Base-by-base conservation (phyloP, 1,140 invertebrate species). In the Habropoda laboriosa region DNA sequence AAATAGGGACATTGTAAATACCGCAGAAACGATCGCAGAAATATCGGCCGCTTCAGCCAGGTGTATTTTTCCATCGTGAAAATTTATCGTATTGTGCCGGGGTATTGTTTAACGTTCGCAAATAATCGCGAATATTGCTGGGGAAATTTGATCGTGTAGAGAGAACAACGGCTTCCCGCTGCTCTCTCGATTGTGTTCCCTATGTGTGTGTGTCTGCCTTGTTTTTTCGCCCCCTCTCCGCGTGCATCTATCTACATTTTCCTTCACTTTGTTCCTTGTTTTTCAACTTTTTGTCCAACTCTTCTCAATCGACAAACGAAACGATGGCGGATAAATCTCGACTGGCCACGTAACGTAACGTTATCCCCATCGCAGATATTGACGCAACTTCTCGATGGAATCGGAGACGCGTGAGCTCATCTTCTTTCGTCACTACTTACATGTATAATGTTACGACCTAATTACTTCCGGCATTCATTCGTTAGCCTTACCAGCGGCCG, bases 341-440 rank as follows among this genome's bases (percentile, higher is more conserved):
- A 18, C 42, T 2, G 12, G n/a, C n/a, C n/a, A n/a, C n/a, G n/a
- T n/a, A 7, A 1, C 7, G 40, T 47, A 72, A 58, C 10, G 18
- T 71, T 42, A 55, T 24, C n/a, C 32, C 5, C 10, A 16, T 32
- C 35, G 21, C n/a, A n/a, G n/a, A 55, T 57, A 61, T 81, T 71
- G 64, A 77, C 40, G 64, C 35, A 57, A 61, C 64, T 27, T 70
- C 74, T 70, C 47, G 72, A 70, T 63, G 73, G 45, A 76, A 80
- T 80, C 55, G 63, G 79, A 67, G 63, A 60, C 57, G 74, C 66
- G 40, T 81, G 79, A 81, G 64, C 73, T 81, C 79, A 81, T 77
- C 78, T 49, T 60, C 74, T 77, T 70, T 70, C 79, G 58, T 81
- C 53, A 21, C 74, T 45, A 38, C 79, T 77, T n/a, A 32, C 64